Evolutionary conservation across 2,888 invertebrate species (phyloP).

Genomic region (Sarcophaga caerulescens): DNA sequence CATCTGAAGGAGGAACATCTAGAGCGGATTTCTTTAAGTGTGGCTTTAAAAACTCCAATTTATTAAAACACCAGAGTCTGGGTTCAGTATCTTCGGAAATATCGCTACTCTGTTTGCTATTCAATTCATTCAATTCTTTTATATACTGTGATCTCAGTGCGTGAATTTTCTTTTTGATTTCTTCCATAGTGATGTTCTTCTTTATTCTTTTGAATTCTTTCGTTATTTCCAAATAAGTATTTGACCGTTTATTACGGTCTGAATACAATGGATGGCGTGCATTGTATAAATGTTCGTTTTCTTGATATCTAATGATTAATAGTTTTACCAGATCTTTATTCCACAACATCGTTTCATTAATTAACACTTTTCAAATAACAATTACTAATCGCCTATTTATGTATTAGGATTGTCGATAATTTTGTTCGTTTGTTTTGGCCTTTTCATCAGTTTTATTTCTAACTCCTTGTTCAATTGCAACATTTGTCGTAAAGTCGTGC

Average conservation of each 20-base stretch:
- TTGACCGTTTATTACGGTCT: constrained; percentile 1
- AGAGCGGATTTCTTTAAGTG: neutral
- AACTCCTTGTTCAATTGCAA: no score
- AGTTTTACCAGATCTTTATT: neutral
- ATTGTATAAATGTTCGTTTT: constrained; percentile 30
- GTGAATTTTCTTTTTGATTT: constrained; percentile 35
- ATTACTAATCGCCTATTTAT: no score
- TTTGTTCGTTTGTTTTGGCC: no score
- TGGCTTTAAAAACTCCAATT: constrained; percentile 2
- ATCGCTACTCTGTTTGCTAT: neutral
- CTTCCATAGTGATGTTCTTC: constrained; percentile 3
- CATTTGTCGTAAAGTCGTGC: no score
- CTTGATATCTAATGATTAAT: constrained; percentile 15
- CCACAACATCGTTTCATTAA: neutral
- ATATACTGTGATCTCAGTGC: constrained; percentile 14
- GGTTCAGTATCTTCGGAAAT: neutral
- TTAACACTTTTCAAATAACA: no score
- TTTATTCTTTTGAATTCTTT: constrained; percentile 16
- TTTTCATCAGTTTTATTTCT: no score
- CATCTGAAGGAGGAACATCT: neutral
- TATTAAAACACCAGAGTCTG: neutral
- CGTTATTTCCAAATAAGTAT: constrained; percentile 7
- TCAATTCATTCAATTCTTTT: constrained; percentile 15
- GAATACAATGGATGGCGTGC: neutral
- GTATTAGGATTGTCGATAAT: no score